Evolutionary conservation across 2,797 vertebrate species (phyloP).

Genomic region (Hemitrygon akajei): DNA sequence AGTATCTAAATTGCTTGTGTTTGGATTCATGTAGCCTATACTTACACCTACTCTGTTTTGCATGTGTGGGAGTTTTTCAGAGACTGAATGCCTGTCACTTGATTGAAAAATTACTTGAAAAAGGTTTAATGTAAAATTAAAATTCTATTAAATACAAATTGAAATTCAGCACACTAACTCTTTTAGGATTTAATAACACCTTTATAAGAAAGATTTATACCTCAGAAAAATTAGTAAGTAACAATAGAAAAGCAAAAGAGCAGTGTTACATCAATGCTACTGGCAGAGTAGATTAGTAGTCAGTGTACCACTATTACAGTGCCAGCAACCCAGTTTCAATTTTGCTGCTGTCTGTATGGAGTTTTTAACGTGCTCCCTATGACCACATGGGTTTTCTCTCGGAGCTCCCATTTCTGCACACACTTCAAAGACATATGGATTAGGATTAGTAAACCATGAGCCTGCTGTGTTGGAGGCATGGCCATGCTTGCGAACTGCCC

Average conservation of each 20-base stretch:
- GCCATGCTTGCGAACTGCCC: no score
- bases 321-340: no score
- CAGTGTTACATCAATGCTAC: neutral
- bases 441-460: no score
- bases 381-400: no score
- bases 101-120: neutral
- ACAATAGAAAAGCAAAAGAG: neutral
- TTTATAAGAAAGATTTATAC: neutral
- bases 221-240: neutral
- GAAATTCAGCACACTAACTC: neutral
- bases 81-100: neutral
- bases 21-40: neutral
- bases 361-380: no score
- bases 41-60: neutral
- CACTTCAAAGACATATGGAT: no score
- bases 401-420: no score
- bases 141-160: neutral
- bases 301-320: no score
- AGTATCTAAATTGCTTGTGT: slow-evolving; percentile 1
- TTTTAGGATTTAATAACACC: neutral
- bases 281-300: no score
- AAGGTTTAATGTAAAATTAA: neutral
- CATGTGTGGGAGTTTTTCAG: neutral
- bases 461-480: no score
- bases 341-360: no score